Percentiles rank a stretch among this genome's conserved stretches.
These are phyloP conservation scores for Paraplagusia blochii DNA, from an alignment of 2,113 vertebrate genomes.

Conservation along the genomic window DNA sequence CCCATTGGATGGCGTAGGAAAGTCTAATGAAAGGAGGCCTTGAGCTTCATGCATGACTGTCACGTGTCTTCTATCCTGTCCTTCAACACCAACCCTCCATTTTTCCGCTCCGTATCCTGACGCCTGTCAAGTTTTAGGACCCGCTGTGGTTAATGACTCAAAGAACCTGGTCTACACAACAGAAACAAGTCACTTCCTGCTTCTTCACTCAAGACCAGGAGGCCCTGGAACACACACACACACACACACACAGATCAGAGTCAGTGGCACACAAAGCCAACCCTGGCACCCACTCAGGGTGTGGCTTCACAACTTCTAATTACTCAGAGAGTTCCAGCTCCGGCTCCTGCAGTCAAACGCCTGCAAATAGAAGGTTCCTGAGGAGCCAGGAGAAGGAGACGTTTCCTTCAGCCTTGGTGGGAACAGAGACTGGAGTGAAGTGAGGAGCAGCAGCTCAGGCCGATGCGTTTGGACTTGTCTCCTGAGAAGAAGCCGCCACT, in stretches of 20 bases:
- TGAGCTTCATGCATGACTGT: no score
- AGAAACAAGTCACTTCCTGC: constrained; percentile 8
- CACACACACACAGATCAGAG: constrained; percentile 18
- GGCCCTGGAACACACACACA: constrained; percentile 3
- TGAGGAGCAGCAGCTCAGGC: background rate
- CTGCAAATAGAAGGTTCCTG: constrained; percentile 8
- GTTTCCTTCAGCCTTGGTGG: background rate
- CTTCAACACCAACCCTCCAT: no score
- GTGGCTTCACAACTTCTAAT: constrained; percentile 56
- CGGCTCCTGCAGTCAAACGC: background rate
- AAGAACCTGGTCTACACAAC: no score
- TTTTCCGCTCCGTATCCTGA: no score
- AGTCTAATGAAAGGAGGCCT: no score
- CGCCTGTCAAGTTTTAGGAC: no score
- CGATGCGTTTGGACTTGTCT: constrained; percentile 69
- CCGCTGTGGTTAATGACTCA: no score
- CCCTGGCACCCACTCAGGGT: constrained; percentile 50
- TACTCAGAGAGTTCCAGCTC: constrained; percentile 23
- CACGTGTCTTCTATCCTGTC: no score
- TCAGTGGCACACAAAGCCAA: constrained; percentile 7
- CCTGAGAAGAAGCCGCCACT: constrained; percentile 48
- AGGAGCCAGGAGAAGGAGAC: background rate
- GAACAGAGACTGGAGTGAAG: background rate
- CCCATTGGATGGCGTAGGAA: no score
- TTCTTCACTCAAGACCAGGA: background rate